Base-by-base conservation (phyloP, 2,797 vertebrate genomes). In the Coendou prehensilis region DNA sequence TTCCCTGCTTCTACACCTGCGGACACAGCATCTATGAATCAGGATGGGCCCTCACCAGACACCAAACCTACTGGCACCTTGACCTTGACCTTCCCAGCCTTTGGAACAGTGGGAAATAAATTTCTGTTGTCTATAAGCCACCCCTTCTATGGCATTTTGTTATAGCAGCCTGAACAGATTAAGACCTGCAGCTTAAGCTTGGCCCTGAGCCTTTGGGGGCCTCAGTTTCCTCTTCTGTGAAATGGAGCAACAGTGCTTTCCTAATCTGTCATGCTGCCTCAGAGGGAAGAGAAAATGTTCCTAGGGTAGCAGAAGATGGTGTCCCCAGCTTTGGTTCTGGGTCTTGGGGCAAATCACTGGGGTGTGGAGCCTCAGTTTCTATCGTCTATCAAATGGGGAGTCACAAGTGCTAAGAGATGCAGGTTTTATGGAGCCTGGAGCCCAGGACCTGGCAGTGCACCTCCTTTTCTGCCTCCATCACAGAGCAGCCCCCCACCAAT, bases 341-440 rank as follows among this genome's bases (percentile, higher is more conserved):
- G 41, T 33, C 92, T 69, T 45, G n/a, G 47, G 61, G 84, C 28
- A 75, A 41, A 37, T 41, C 18, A 61, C 41, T 0, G 1, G 20
- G 6, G 28, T 30, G 22, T n/a, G 15, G 75, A 75, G 89, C 17
- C 67, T 64, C 37, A 9, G 15, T 50, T 33, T 59, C 78, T 45
- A 28, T 9, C 1, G 0, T 54, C 45, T 37, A 56, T 56, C 85
- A 67, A 3, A 9, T 0, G n/a, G 22, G 6, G 22, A 41, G 63
- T 0, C 1, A 37, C 0, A 6, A 91, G 73, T 59, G 54, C 82
- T 0, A 1, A 64, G 52, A 0, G 0, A 0, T 0, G 0, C 5
- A 1, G 61, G 15, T 17, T n/a, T 41, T 20, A 9, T 0, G 4
- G 37, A 63, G 52, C 78, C 13, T 56, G 0, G 6, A 95, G 83